Conservation (phyloP, 92 coral and sea anemone species). For the Chrysogorgia sp. region DNA sequence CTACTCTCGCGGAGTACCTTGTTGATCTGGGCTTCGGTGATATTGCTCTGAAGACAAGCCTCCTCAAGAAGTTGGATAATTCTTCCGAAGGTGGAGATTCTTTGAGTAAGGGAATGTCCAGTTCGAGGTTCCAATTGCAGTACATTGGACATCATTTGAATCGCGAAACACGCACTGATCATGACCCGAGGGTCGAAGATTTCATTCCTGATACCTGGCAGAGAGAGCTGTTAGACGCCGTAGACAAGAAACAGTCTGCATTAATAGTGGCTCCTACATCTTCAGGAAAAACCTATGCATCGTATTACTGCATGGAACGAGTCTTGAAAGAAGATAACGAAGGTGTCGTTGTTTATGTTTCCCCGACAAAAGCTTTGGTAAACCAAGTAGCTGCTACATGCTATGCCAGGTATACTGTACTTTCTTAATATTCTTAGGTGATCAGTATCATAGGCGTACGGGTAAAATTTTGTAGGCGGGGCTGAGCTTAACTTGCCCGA, state of each 20-base stretch:
- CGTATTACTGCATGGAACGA: slow-evolving; percentile 78
- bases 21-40: slow-evolving; percentile 64
- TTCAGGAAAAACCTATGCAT: slow-evolving; percentile 78
- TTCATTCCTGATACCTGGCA: slow-evolving; percentile 82
- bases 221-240: slow-evolving; percentile 73
- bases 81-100: slow-evolving; percentile 17
- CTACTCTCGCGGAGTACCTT: slow-evolving; percentile 48
- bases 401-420: slow-evolving; percentile 57
- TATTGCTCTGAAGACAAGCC: slow-evolving; percentile 39
- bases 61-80: not conserved
- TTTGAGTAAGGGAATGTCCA: slow-evolving; percentile 57
- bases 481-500: too few species aligned
- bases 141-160: slow-evolving; percentile 70
- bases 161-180: slow-evolving; percentile 66
- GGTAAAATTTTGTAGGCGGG: too few species aligned
- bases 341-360: slow-evolving; percentile 76
- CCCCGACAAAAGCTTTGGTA: slow-evolving; percentile 81
- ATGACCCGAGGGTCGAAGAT: slow-evolving; percentile 63
- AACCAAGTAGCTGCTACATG: slow-evolving; percentile 79
- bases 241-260: slow-evolving; percentile 75
- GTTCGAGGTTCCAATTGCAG: slow-evolving; percentile 71
- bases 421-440: too few species aligned
- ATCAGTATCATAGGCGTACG: too few species aligned
- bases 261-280: slow-evolving; percentile 78
- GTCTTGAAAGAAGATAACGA: slow-evolving; percentile 63